Conservation (phyloP, 2,113 vertebrate species). For the Hyperopisus bebe region DNA sequence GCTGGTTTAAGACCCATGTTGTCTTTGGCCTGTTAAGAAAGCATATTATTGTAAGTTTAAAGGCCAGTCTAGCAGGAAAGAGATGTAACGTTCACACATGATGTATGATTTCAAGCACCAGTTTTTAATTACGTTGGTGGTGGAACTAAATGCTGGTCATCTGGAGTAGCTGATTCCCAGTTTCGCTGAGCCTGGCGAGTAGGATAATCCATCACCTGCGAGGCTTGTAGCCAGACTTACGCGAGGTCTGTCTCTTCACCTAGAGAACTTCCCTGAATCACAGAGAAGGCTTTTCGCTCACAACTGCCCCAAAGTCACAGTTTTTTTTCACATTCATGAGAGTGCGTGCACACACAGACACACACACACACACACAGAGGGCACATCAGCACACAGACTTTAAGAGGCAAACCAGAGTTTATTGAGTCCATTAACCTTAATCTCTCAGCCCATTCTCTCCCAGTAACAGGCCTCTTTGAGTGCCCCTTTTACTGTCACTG, state of each 20-base stretch:
- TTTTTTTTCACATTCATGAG: not conserved
- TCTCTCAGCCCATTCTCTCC: not conserved
- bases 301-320: not conserved
- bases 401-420: not conserved
- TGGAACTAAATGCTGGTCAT: not conserved
- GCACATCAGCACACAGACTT: not conserved
- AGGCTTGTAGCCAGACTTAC: not conserved
- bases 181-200: not conserved
- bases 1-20: not conserved
- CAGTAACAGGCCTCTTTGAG: not conserved
- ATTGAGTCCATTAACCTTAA: constrained; percentile 6
- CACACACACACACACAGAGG: not conserved
- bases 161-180: not conserved
- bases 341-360: not conserved
- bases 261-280: not conserved
- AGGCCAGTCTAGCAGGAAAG: not conserved
- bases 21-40: not conserved
- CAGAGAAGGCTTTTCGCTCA: not conserved
- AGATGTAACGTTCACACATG: not conserved
- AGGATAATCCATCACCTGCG: not conserved
- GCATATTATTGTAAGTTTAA: not conserved
- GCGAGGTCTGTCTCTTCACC: not conserved
- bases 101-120: not conserved
- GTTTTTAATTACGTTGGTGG: not conserved
- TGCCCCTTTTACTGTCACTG: not conserved